Percentiles rank a stretch among this genome's conserved stretches.
Evolutionary conservation across 2,113 vertebrate species (phyloP).

Genomic region (Glaucidium brasilianum): DNA sequence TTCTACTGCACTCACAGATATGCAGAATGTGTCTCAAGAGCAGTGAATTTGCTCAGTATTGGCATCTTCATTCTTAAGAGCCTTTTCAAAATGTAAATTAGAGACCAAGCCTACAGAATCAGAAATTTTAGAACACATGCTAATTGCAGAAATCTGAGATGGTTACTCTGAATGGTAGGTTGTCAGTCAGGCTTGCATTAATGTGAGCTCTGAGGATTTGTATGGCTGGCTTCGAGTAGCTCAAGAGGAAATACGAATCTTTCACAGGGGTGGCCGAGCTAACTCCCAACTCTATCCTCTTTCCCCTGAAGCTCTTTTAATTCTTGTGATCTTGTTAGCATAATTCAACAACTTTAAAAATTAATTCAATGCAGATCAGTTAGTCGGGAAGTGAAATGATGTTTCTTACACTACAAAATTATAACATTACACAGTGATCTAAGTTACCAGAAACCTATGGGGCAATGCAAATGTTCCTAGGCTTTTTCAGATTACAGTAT

Average conservation of each 20-base stretch:
- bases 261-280: neutral
- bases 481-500: neutral
- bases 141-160: constrained; percentile 37
- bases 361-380: neutral
- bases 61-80: constrained; percentile 18
- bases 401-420: neutral
- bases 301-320: neutral
- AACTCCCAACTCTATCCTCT: neutral
- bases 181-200: constrained; percentile 55
- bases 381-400: neutral
- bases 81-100: constrained; percentile 60
- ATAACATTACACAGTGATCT: neutral
- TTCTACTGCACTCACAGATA: neutral
- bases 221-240: constrained; percentile 12
- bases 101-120: neutral
- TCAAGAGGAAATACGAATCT: constrained; percentile 12
- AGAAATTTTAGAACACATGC: constrained; percentile 20
- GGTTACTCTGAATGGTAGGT: constrained; percentile 11
- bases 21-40: neutral
- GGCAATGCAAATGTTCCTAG: neutral
- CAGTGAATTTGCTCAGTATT: neutral
- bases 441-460: neutral
- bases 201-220: constrained; percentile 32
- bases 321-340: constrained; percentile 18
- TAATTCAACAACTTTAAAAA: constrained; percentile 23